Base-by-base conservation (phyloP, 1,140 invertebrate genomes). In the Lucilia sericata region DNA sequence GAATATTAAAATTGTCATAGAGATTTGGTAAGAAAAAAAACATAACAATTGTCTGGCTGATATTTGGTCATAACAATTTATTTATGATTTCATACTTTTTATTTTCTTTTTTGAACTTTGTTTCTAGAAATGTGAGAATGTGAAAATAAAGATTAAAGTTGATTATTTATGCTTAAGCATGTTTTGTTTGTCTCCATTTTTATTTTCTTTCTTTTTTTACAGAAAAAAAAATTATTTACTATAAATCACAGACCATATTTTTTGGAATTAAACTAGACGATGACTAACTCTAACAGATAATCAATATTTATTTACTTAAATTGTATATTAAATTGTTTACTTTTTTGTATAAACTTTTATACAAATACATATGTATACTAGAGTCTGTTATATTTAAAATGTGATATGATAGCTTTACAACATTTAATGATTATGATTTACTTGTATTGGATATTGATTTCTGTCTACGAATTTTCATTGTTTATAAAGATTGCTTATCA, bases 11-110 rank as follows among this genome's bases (percentile, higher is more conserved):
- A 70, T 70, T 70, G 65, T 70, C 21, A 55, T 55, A 55, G 51
- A 7, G 13, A 55, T 55, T 55, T 55, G 13, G 12, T n/a, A 13
- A 70, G n/a, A 70, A 2, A 8, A 70, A 70, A 70, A 70, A 70
- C n/a, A n/a, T 30, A 30, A 30, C 65, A 70, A 4, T 70, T 70
- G 65, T 8, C 65, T 21, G 65, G 17, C 65, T 21, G 65, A 70
- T 70, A 70, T 70, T 70, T 70, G 65, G 65, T 21, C n/a, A 70
- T 70, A 70, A 25, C 65, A 70, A 70, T 70, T 70, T 70, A 25
- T 70, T 70, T 70, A 70, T 70, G 60, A 65, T 65, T 65, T 65
- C n/a, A 30, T 30, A 30, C 1, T 30, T n/a, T 65, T n/a, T 49
- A 14, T 17, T 70, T 70, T 0, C 5, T 70, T 70, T 25, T 70